Evolutionary conservation across 1,140 invertebrate genomes (phyloP).

Genomic region (Leptoteleia sp.): DNA sequence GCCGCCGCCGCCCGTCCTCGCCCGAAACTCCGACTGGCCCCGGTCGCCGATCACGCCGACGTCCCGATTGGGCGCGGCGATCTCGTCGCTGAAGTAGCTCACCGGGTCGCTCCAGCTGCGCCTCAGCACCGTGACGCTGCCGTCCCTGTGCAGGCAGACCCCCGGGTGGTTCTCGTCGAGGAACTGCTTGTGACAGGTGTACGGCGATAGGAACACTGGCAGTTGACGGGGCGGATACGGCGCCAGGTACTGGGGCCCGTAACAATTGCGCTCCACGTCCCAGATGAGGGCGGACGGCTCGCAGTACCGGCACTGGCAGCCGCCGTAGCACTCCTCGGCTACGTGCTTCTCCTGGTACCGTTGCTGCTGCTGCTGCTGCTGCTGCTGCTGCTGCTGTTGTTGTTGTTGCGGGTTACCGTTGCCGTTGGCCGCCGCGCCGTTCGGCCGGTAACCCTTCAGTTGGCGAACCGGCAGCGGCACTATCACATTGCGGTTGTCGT

Average conservation of each 20-base stretch:
- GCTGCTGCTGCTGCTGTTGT: too few relatives aligned
- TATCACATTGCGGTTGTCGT: slow-evolving; percentile 79
- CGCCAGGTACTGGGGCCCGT: slow-evolving; percentile 64
- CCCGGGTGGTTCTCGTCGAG: slow-evolving; percentile 41
- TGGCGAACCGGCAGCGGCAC: slow-evolving; percentile 70
- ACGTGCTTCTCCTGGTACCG: slow-evolving; percentile 77
- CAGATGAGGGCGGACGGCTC: slow-evolving; percentile 89
- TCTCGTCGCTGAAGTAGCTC: slow-evolving; percentile 76
- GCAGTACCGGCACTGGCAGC: slow-evolving; percentile 90
- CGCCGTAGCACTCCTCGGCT: slow-evolving; percentile 78
- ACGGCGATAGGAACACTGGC: slow-evolving; percentile 73
- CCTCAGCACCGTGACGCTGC: slow-evolving; percentile 79
- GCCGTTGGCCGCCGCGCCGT: slow-evolving; percentile 35
- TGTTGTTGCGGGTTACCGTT: slow-evolving; percentile 27
- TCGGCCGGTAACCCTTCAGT: slow-evolving; percentile 69
- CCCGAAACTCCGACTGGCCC: slow-evolving; percentile 70
- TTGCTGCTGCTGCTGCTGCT: slow-evolving; percentile 1
- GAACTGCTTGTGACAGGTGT: slow-evolving; percentile 68
- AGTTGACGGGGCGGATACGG: slow-evolving; percentile 62
- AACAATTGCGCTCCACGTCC: slow-evolving; percentile 84
- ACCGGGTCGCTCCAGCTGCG: slow-evolving; percentile 85
- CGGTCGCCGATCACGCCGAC: slow-evolving; percentile 82
- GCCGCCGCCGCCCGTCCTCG: slow-evolving; percentile 43
- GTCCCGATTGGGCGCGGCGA: slow-evolving; percentile 75
- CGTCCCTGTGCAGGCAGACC: slow-evolving; percentile 36